These are phyloP conservation scores for Acleris sparsana DNA, from an alignment of 2,888 invertebrate species.

Conservation along the genomic window DNA sequence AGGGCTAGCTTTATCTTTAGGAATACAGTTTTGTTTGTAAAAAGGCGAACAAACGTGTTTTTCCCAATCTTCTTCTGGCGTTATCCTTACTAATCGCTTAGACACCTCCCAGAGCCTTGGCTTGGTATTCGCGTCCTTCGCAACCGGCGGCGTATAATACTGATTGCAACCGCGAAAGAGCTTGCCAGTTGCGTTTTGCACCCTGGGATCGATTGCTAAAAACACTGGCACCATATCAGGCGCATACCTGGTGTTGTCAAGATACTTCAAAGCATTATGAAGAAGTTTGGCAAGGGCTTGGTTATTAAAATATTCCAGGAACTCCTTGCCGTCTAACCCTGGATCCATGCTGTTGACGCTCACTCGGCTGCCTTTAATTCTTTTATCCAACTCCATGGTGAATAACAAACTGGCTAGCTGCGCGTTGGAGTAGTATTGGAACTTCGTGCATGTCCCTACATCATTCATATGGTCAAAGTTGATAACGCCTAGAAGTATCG, in stretches of 20 bases:
- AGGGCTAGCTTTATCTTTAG: too few species aligned
- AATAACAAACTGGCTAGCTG: background rate
- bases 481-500: background rate
- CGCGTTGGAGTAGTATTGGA: background rate
- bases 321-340: background rate
- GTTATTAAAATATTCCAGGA: background rate
- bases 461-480: conserved; percentile 1
- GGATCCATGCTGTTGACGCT: background rate
- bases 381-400: background rate
- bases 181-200: background rate
- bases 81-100: background rate
- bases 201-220: background rate
- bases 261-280: background rate
- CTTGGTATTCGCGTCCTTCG: background rate
- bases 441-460: background rate
- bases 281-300: background rate
- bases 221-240: background rate
- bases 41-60: background rate
- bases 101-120: background rate
- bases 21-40: too few species aligned
- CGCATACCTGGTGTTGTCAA: background rate
- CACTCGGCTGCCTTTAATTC: background rate
- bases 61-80: background rate
- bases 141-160: background rate
- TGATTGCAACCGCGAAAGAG: background rate